Evolutionary conservation across 2,113 vertebrate genomes (phyloP).

Genomic region (Fukomys damarensis): DNA sequence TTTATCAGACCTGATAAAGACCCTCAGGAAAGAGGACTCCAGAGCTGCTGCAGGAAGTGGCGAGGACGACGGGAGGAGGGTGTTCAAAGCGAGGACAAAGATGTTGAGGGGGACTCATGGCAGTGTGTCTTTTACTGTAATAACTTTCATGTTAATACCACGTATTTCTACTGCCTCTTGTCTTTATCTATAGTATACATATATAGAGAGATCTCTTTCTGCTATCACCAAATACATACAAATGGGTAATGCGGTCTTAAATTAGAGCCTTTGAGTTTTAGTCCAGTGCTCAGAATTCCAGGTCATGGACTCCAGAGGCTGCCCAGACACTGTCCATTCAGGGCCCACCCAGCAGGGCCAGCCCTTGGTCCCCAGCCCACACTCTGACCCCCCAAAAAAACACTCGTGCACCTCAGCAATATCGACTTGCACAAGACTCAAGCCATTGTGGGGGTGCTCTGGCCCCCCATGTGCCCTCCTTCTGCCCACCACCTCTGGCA

Average conservation of each 20-base stretch:
- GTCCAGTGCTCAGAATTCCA: neutral
- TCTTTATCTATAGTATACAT: neutral
- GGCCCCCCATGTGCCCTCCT: neutral
- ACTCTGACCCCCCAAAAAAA: neutral
- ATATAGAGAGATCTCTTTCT: neutral
- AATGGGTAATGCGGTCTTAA: neutral
- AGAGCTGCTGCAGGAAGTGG: too few species aligned
- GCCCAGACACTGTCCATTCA: accelerated
- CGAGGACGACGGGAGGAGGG: too few species aligned
- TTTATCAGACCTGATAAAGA: neutral
- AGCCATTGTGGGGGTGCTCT: neutral
- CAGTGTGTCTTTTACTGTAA: neutral
- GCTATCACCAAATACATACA: neutral
- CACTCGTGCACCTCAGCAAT: neutral
- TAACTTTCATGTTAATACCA: neutral
- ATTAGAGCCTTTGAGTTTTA: neutral
- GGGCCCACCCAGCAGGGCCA: accelerated
- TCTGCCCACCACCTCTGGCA: too few species aligned
- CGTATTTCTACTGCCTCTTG: neutral
- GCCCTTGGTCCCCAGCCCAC: neutral
- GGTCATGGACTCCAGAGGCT: neutral
- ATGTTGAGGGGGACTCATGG: neutral
- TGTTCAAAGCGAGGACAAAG: neutral
- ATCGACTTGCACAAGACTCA: neutral
- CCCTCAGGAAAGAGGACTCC: too few species aligned